Conservation (phyloP, 2,113 vertebrate species). For the Cinclus cinclus region DNA sequence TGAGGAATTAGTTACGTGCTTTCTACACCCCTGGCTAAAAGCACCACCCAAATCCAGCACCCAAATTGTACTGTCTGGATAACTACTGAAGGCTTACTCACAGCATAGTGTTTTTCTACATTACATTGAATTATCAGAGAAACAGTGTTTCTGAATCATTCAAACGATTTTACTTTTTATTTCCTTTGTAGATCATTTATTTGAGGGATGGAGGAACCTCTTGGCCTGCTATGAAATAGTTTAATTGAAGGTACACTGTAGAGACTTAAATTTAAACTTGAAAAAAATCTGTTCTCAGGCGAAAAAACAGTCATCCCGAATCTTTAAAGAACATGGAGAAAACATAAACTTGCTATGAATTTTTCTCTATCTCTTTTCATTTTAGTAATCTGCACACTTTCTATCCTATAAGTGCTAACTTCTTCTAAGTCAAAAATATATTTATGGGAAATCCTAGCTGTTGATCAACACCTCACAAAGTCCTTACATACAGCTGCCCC, state of each 20-base stretch:
- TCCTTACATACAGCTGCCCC: background rate
- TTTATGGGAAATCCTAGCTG: background rate
- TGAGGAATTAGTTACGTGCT: accelerated
- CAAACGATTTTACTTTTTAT: background rate
- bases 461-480: background rate
- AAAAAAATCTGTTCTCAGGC: background rate
- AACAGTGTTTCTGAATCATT: background rate
- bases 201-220: slow-evolving; percentile 5
- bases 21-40: background rate
- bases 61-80: background rate
- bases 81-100: background rate
- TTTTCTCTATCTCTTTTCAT: background rate
- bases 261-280: slow-evolving; percentile 27
- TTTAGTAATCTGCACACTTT: background rate
- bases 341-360: background rate
- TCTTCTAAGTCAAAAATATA: background rate
- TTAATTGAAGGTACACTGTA: slow-evolving; percentile 28
- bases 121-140: background rate
- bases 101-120: background rate
- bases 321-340: slow-evolving; percentile 15
- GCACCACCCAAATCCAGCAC: background rate
- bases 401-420: background rate
- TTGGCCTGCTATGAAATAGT: slow-evolving; percentile 16
- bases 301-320: background rate
- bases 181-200: slow-evolving; percentile 3